phyloP scores from a whole-genome alignment of 2,888 invertebrate species.

The Epsilonema sp. region DNA sequence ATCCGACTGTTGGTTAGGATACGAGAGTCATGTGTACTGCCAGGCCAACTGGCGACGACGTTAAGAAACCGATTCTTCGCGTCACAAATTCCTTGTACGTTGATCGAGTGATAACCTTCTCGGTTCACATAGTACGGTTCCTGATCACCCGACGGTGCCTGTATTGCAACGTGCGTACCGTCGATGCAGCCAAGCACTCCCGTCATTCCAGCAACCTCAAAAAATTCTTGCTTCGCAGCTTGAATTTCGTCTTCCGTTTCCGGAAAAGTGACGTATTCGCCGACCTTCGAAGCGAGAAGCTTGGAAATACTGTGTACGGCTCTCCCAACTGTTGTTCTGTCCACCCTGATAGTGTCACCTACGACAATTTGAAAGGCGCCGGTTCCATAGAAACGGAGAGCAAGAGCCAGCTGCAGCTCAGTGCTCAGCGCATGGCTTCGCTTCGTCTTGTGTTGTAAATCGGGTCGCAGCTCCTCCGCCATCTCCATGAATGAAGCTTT shows the following conservation, averaged over 20 bases:
- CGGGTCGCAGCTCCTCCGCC: neutral
- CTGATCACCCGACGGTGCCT: neutral
- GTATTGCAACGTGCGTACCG: neutral
- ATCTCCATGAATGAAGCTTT: neutral
- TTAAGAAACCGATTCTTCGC: too few relatives aligned
- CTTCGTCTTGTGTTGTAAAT: neutral
- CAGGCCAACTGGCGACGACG: too few relatives aligned
- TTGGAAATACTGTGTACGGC: neutral
- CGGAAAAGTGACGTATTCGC: neutral
- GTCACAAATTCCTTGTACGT: neutral
- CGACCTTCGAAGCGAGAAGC: neutral
- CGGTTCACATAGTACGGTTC: neutral
- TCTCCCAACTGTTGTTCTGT: neutral
- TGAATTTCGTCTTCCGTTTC: neutral
- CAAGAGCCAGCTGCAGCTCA: neutral
- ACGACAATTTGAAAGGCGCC: neutral
- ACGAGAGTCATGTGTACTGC: too few relatives aligned
- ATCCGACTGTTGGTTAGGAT: too few relatives aligned
- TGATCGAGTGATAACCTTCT: neutral
- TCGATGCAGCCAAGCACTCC: neutral
- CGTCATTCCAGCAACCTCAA: neutral
- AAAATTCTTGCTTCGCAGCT: neutral
- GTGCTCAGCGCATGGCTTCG: neutral
- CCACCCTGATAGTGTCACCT: neutral
- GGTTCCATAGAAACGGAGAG: neutral